Evolutionary conservation across 2,888 invertebrate species (phyloP).

Genomic region (Habrosyne pyritoides): DNA sequence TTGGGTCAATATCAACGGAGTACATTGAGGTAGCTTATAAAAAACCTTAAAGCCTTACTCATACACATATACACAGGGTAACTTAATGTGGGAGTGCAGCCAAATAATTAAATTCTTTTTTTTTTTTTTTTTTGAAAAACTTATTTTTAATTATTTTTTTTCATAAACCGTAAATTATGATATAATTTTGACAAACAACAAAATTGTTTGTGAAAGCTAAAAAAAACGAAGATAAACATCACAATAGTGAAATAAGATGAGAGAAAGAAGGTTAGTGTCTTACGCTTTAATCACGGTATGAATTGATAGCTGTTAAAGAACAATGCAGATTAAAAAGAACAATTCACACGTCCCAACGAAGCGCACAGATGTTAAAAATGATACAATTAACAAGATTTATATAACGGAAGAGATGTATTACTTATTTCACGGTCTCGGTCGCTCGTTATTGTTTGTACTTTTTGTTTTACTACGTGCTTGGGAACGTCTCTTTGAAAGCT

Average conservation of each 20-base stretch:
- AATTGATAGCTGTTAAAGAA: constrained; percentile 2
- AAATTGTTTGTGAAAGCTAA: background rate
- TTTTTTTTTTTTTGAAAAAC: too few relatives aligned
- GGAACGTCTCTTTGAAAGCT: background rate
- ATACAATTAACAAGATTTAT: constrained; percentile 61
- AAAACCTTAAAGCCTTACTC: too few relatives aligned
- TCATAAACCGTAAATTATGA: too few relatives aligned
- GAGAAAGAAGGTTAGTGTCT: background rate
- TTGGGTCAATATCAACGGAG: too few relatives aligned
- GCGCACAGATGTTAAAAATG: constrained; percentile 42
- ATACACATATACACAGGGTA: too few relatives aligned
- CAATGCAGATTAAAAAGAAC: constrained; percentile 21
- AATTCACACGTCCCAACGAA: constrained; percentile 42
- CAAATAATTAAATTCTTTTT: too few relatives aligned
- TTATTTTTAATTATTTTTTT: too few relatives aligned
- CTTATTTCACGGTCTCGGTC: constrained; percentile 53
- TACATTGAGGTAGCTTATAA: too few relatives aligned
- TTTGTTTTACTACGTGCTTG: constrained; percentile 4
- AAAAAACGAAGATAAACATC: background rate
- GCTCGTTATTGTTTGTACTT: constrained; percentile 21
- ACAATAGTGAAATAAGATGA: background rate
- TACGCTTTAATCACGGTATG: background rate
- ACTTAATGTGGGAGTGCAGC: too few relatives aligned
- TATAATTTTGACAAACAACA: background rate
- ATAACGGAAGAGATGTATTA: constrained; percentile 38